These are phyloP conservation scores for Himalopsyche anomala DNA, from an alignment of 2,888 invertebrate species.

Conservation along the genomic window DNA sequence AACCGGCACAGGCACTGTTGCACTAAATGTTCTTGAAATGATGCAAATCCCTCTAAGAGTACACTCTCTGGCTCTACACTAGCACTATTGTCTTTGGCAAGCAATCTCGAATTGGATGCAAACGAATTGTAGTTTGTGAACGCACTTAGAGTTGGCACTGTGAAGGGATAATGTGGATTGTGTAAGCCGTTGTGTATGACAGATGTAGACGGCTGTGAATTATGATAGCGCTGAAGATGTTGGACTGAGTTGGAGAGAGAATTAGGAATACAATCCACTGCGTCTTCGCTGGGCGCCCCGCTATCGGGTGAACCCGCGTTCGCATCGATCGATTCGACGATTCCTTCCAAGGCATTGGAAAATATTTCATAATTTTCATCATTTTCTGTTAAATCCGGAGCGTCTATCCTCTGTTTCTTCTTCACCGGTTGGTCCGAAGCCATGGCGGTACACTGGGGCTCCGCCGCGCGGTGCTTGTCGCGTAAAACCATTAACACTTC, in stretches of 20 bases:
- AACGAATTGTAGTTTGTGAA: conserved; percentile 71
- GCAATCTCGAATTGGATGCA: background rate
- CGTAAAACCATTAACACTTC: conserved; percentile 80
- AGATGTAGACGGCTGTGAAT: conserved; percentile 68
- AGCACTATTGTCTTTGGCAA: conserved; percentile 37
- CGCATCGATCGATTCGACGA: conserved; percentile 67
- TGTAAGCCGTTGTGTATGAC: conserved; percentile 69
- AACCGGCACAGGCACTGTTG: conserved; percentile 88
- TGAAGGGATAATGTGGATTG: conserved; percentile 59
- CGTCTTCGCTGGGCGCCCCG: conserved; percentile 76
- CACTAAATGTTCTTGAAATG: conserved; percentile 82
- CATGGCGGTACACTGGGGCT: conserved; percentile 80
- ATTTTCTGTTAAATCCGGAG: conserved; percentile 74
- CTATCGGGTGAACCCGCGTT: conserved; percentile 75
- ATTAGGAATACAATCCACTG: conserved; percentile 71
- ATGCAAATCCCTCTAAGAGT: conserved; percentile 76
- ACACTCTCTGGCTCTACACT: conserved; percentile 69
- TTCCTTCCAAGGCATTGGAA: conserved; percentile 70
- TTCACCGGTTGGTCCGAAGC: conserved; percentile 89
- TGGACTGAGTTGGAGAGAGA: conserved; percentile 69
- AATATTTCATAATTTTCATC: conserved; percentile 76
- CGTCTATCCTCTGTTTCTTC: conserved; percentile 87
- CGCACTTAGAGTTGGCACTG: conserved; percentile 53
- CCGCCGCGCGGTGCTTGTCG: conserved; percentile 76
- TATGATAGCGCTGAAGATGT: conserved; percentile 8